These are phyloP conservation scores for Macaca nemestrina DNA, from an alignment of 2,113 vertebrate genomes.

Conservation along the genomic window DNA sequence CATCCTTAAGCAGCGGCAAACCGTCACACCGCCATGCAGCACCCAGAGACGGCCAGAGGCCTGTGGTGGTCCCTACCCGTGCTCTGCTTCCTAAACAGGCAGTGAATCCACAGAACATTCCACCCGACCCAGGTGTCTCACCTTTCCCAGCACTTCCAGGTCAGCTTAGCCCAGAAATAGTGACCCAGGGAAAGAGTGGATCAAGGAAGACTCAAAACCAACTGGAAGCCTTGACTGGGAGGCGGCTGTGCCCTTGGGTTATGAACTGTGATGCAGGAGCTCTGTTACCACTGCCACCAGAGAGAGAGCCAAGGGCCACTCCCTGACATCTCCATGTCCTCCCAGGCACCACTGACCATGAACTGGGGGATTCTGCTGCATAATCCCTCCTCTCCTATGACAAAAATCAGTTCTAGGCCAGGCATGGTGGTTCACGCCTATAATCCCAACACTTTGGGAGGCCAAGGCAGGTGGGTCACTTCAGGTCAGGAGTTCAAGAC, in stretches of 20 bases:
- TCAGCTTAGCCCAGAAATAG: not conserved
- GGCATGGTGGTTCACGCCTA: too few relatives aligned
- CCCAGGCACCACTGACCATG: rapidly evolving
- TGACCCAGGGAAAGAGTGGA: not conserved
- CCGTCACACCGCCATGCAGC: rapidly evolving
- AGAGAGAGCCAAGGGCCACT: not conserved
- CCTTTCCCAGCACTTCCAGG: not conserved
- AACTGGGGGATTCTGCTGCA: not conserved
- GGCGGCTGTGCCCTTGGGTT: not conserved
- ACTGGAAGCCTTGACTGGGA: not conserved
- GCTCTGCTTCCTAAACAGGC: not conserved
- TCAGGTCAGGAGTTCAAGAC: too few relatives aligned
- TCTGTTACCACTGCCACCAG: not conserved
- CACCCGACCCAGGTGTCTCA: not conserved
- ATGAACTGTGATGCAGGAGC: rapidly evolving
- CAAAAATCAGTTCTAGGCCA: not conserved
- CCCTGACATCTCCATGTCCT: too few relatives aligned
- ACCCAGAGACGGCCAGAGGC: not conserved
- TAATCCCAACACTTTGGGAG: too few relatives aligned
- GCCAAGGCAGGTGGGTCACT: too few relatives aligned
- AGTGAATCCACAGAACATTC: not conserved
- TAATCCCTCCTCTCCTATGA: not conserved
- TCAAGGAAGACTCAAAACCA: not conserved
- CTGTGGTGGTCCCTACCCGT: not conserved
- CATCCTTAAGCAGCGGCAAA: not conserved